phyloP scores from a whole-genome alignment of 2,888 invertebrate genomes.

The Callyntrura sp. region DNA sequence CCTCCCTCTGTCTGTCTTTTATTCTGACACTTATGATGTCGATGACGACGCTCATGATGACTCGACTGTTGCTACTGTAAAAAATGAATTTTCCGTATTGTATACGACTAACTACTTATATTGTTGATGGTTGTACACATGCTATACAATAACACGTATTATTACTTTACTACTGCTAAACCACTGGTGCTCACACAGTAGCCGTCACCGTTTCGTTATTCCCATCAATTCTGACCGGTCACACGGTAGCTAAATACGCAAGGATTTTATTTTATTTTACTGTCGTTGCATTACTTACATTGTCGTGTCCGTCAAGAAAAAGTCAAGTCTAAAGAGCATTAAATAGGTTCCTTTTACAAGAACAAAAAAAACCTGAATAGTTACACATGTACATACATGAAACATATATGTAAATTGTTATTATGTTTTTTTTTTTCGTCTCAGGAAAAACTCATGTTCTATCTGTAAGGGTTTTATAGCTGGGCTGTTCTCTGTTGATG shows the following conservation, averaged over 20 bases:
- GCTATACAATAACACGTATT: background rate
- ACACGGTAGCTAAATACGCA: slow-evolving; percentile 41
- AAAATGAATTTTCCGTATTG: slow-evolving; percentile 21
- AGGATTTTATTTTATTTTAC: too few species aligned
- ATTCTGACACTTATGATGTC: slow-evolving; percentile 62
- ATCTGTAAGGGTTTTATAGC: background rate
- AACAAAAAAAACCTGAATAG: slow-evolving; percentile 48
- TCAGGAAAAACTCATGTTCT: slow-evolving; percentile 5
- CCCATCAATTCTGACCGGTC: slow-evolving; percentile 45
- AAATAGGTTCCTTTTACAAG: slow-evolving; percentile 38
- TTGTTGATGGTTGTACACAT: slow-evolving; percentile 5
- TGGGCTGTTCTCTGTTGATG: slow-evolving; percentile 22
- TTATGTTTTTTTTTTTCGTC: slow-evolving; percentile 20
- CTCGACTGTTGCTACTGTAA: slow-evolving; percentile 64
- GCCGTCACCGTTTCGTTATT: slow-evolving; percentile 54
- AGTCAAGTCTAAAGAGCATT: slow-evolving; percentile 29
- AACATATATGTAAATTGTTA: slow-evolving; percentile 10
- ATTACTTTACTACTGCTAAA: background rate
- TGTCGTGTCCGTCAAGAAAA: slow-evolving; percentile 15
- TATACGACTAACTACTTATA: slow-evolving; percentile 8
- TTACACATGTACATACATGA: slow-evolving; percentile 41
- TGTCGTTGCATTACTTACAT: slow-evolving; percentile 12
- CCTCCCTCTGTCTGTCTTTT: slow-evolving; percentile 54
- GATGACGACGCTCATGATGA: slow-evolving; percentile 41
- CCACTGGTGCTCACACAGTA: slow-evolving; percentile 10